phyloP scores from a whole-genome alignment of 2,888 invertebrate species.

The Athetis lepigone region DNA sequence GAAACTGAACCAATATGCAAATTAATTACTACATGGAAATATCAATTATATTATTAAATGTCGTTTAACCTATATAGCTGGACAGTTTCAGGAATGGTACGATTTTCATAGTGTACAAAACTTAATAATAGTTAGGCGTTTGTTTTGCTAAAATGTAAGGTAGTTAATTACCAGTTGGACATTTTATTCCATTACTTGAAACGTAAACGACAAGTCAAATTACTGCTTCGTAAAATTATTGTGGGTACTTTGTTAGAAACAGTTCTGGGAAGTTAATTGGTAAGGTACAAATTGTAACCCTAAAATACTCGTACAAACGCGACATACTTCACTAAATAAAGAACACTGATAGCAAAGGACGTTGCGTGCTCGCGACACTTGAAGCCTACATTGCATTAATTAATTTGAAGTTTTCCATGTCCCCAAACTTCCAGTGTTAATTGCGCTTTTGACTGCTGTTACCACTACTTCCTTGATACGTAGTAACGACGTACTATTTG shows the following conservation, averaged over 20 bases:
- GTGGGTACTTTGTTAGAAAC: too few relatives aligned
- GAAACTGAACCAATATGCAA: conserved; percentile 53
- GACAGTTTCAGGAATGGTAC: conserved; percentile 38
- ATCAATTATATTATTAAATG: conserved; percentile 58
- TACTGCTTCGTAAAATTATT: not conserved
- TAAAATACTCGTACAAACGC: not conserved
- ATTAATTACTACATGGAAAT: conserved; percentile 57
- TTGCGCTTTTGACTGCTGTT: conserved; percentile 78
- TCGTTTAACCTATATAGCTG: conserved; percentile 54
- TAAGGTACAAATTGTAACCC: not conserved
- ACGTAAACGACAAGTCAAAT: not conserved
- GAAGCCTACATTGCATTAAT: conserved; percentile 77
- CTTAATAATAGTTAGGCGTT: conserved; percentile 23
- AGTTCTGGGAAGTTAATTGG: not conserved
- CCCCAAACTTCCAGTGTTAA: conserved; percentile 78
- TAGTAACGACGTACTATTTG: conserved; percentile 64
- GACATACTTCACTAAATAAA: conserved; percentile 18
- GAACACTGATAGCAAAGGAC: conserved; percentile 20
- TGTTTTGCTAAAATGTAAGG: conserved; percentile 2
- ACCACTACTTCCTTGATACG: conserved; percentile 55
- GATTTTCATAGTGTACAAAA: conserved; percentile 32
- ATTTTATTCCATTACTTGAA: not conserved
- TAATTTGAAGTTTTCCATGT: conserved; percentile 81
- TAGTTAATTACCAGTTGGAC: conserved; percentile 6
- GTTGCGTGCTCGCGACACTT: conserved; percentile 80